phyloP scores from a whole-genome alignment of 2,888 invertebrate species.

The Tenthredo notha region DNA sequence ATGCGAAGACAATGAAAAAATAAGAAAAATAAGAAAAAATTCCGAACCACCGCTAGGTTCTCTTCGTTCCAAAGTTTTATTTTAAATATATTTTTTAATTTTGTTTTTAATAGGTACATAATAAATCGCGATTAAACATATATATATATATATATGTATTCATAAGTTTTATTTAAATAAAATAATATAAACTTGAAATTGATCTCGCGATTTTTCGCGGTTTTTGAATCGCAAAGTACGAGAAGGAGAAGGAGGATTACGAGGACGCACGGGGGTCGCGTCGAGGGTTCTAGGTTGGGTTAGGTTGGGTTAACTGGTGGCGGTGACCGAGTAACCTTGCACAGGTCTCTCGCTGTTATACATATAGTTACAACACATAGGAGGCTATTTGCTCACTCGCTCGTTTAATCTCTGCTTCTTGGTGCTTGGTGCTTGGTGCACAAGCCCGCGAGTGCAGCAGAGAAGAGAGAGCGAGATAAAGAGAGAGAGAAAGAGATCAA shows the following conservation, averaged over 20 bases:
- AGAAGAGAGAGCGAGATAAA: not conserved
- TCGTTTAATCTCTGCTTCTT: not conserved
- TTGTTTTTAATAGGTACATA: too few species aligned
- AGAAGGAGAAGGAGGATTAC: too few species aligned
- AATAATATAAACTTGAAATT: not conserved
- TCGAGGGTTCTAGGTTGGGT: conserved; percentile 20
- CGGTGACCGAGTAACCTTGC: conserved; percentile 52
- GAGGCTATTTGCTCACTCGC: not conserved
- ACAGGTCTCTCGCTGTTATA: conserved; percentile 33
- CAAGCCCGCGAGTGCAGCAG: not conserved
- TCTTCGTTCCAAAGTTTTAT: too few species aligned
- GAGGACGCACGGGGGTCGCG: conserved; percentile 16
- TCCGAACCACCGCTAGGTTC: too few species aligned
- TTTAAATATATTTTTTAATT: too few species aligned
- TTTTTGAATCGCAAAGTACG: too few species aligned
- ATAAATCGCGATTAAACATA: too few species aligned
- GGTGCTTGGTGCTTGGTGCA: not conserved
- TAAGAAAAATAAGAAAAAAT: too few species aligned
- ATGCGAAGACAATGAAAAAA: too few species aligned
- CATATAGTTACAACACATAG: not conserved
- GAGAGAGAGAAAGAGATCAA: not conserved
- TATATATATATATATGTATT: too few species aligned
- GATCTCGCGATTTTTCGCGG: too few species aligned
- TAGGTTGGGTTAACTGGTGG: conserved; percentile 42
- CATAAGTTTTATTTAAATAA: too few species aligned